phyloP scores from a whole-genome alignment of 2,797 vertebrate species.

The Cephalopachus bancanus region DNA sequence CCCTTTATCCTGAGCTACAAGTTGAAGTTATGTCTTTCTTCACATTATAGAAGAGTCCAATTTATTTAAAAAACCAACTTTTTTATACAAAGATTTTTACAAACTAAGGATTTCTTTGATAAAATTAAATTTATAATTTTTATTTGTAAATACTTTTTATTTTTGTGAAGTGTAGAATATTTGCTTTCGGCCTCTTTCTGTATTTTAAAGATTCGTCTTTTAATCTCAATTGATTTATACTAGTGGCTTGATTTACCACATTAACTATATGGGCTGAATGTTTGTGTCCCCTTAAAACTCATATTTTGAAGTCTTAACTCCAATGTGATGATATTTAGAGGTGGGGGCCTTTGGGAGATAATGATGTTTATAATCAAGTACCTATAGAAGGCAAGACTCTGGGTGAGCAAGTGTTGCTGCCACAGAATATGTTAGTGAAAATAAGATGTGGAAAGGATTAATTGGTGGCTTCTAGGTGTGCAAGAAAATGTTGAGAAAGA shows the following conservation, averaged over 20 bases:
- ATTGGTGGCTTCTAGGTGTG: neutral
- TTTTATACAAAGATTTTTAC: conserved; percentile 8
- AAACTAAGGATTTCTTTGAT: conserved; percentile 7
- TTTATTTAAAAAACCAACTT: conserved; percentile 14
- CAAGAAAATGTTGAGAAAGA: neutral
- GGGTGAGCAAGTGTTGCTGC: neutral
- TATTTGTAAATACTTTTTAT: no score
- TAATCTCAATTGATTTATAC: no score
- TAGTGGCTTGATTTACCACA: no score
- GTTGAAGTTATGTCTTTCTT: neutral
- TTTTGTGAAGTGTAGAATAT: no score
- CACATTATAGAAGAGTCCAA: neutral
- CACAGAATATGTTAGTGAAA: neutral
- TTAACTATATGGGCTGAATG: no score
- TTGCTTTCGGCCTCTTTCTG: no score
- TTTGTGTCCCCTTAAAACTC: no score
- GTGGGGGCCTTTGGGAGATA: no score
- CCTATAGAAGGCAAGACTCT: neutral
- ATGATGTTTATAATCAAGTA: neutral
- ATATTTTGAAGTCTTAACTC: no score
- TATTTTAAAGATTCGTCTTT: no score
- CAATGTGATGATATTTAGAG: no score
- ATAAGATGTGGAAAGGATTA: neutral
- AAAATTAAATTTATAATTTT: neutral
- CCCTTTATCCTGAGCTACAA: neutral